Evolutionary conservation across 2,888 invertebrate species (phyloP).

Genomic region (Calephelis perditalis): DNA sequence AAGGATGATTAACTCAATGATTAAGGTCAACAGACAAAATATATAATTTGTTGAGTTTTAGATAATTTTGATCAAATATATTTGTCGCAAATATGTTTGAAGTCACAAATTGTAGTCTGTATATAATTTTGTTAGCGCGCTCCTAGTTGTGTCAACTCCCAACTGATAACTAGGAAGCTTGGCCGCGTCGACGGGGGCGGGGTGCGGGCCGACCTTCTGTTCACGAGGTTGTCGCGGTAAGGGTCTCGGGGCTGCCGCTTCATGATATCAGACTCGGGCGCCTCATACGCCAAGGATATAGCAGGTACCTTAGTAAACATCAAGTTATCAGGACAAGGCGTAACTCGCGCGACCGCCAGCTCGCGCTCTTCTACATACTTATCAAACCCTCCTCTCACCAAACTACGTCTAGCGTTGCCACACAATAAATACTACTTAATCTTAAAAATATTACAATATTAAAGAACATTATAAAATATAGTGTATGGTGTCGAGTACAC

Average conservation of each 20-base stretch:
- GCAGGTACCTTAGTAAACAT: constrained; percentile 93
- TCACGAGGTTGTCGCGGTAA: constrained; percentile 98
- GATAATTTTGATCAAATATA: no score
- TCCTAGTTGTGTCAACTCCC: constrained; percentile 63
- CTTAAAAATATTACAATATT: constrained; percentile 46
- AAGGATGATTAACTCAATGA: no score
- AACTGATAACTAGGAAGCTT: constrained; percentile 62
- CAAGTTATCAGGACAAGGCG: constrained; percentile 72
- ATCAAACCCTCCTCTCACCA: constrained; percentile 41
- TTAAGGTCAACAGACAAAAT: no score
- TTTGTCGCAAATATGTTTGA: no score
- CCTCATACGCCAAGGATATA: constrained; percentile 99
- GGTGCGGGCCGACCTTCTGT: constrained; percentile 91
- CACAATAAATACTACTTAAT: constrained; percentile 35
- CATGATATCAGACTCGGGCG: constrained; percentile 99
- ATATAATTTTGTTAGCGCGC: constrained; percentile 45
- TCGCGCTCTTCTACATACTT: constrained; percentile 46
- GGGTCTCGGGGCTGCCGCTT: constrained; percentile 98
- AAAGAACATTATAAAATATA: constrained; percentile 49
- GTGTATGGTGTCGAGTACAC: constrained; percentile 58
- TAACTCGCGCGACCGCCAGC: constrained; percentile 40
- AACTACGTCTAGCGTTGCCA: constrained; percentile 33
- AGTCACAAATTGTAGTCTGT: constrained; percentile 22
- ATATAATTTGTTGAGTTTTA: no score
- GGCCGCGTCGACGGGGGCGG: constrained; percentile 35